Evolutionary conservation across 2,797 vertebrate genomes (phyloP).

Genomic region (Chrosomus eos): DNA sequence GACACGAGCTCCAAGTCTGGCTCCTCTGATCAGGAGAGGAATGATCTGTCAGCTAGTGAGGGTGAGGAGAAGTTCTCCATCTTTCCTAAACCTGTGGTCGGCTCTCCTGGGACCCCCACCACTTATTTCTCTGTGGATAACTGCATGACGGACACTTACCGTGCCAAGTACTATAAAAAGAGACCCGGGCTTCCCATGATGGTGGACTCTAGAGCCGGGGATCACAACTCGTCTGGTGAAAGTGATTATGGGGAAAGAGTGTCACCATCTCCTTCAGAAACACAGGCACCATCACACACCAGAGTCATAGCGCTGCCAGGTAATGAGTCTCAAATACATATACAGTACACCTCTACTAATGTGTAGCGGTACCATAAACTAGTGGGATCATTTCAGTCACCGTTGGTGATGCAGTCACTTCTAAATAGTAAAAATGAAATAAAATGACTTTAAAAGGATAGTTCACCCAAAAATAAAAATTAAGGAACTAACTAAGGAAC

Average conservation of each 20-base stretch:
- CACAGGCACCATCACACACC: conserved; percentile 66
- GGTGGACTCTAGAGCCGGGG: conserved; percentile 71
- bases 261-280: conserved; percentile 64
- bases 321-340: conserved; percentile 48
- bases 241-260: conserved; percentile 72
- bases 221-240: conserved; percentile 76
- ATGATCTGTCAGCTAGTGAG: conserved; percentile 78
- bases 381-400: neutral
- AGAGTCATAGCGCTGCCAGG: conserved; percentile 72
- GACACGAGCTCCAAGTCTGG: conserved; percentile 78
- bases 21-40: conserved; percentile 78
- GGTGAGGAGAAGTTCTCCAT: conserved; percentile 71
- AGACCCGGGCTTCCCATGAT: conserved; percentile 75
- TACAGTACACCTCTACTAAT: neutral
- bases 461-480: no score
- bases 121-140: conserved; percentile 96
- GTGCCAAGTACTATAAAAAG: conserved; percentile 91
- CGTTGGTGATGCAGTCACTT: neutral
- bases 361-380: neutral
- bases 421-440: neutral
- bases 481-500: no score
- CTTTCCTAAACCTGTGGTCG: conserved; percentile 56
- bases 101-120: conserved; percentile 77
- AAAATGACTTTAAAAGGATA: neutral
- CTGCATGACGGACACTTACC: conserved; percentile 97